Conservation (phyloP, 2,888 invertebrate species). For the Drosophila pseudotakahashii region DNA sequence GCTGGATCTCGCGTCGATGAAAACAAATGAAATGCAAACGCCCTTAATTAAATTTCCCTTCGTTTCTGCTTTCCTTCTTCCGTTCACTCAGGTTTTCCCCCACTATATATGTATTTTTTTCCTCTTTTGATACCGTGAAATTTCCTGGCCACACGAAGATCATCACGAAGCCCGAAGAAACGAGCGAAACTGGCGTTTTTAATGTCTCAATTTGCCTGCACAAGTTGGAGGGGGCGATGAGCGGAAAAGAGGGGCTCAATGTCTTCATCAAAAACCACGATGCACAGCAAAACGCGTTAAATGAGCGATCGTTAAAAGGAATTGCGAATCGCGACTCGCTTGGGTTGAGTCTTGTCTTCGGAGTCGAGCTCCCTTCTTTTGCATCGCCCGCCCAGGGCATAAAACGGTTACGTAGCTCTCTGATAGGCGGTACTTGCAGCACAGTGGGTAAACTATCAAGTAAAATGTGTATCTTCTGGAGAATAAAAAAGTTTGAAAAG, state of each 20-base stretch:
- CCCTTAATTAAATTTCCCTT: constrained; percentile 72
- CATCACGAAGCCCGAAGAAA: constrained; percentile 33
- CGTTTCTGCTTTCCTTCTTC: constrained; percentile 17
- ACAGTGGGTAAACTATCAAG: constrained; percentile 9
- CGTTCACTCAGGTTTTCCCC: constrained; percentile 13
- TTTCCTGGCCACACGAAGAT: constrained; percentile 50
- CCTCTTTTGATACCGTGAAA: constrained; percentile 42
- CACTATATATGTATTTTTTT: neutral
- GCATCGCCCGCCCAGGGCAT: constrained; percentile 41
- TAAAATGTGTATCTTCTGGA: too few species aligned
- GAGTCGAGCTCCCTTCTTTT: constrained; percentile 46
- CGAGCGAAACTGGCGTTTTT: constrained; percentile 62
- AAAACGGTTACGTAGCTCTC: constrained; percentile 48
- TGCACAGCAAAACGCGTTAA: constrained; percentile 72
- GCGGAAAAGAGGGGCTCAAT: constrained; percentile 55
- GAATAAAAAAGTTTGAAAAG: too few species aligned
- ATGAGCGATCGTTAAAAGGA: constrained; percentile 76
- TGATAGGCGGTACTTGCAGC: constrained; percentile 40
- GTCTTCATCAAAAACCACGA: constrained; percentile 74
- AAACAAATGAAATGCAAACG: constrained; percentile 74
- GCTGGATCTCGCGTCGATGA: constrained; percentile 51
- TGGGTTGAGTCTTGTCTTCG: constrained; percentile 42
- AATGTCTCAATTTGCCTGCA: constrained; percentile 81
- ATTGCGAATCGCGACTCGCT: constrained; percentile 57
- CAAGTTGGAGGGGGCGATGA: constrained; percentile 1